These are phyloP conservation scores for Stegophylla sp. DNA, from an alignment of 2,888 invertebrate species.

Conservation along the genomic window DNA sequence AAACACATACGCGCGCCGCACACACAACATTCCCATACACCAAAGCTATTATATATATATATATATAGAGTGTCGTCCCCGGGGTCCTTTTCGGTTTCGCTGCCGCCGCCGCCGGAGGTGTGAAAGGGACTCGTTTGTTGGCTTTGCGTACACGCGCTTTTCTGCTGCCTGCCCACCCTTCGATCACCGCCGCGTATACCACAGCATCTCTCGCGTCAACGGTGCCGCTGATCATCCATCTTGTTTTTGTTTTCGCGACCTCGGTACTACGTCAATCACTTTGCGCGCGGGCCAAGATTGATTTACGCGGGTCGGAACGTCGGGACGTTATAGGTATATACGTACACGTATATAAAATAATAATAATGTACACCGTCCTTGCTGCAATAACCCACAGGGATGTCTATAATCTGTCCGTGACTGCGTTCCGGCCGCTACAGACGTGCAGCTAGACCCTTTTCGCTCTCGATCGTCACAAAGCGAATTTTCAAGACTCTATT, in stretches of 20 bases:
- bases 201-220: neutral
- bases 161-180: neutral
- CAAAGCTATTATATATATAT: neutral
- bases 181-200: neutral
- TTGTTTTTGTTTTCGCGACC: slow-evolving; percentile 55
- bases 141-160: slow-evolving; percentile 11
- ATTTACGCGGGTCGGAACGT: slow-evolving; percentile 42
- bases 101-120: slow-evolving; percentile 25
- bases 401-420: slow-evolving; percentile 42
- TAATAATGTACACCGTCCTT: no score
- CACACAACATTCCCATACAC: neutral
- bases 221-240: slow-evolving; percentile 48
- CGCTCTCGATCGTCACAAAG: neutral
- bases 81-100: slow-evolving; percentile 38
- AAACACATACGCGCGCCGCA: neutral
- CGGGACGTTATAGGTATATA: neutral
- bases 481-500: neutral
- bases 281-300: slow-evolving; percentile 44
- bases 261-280: slow-evolving; percentile 52
- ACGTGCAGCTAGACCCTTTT: no score
- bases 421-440: neutral
- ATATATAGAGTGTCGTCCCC: slow-evolving; percentile 10
- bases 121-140: slow-evolving; percentile 53
- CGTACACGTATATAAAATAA: no score
- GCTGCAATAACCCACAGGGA: neutral